Conservation (phyloP, 2,113 vertebrate species). For the Copsychus sechellarum region DNA sequence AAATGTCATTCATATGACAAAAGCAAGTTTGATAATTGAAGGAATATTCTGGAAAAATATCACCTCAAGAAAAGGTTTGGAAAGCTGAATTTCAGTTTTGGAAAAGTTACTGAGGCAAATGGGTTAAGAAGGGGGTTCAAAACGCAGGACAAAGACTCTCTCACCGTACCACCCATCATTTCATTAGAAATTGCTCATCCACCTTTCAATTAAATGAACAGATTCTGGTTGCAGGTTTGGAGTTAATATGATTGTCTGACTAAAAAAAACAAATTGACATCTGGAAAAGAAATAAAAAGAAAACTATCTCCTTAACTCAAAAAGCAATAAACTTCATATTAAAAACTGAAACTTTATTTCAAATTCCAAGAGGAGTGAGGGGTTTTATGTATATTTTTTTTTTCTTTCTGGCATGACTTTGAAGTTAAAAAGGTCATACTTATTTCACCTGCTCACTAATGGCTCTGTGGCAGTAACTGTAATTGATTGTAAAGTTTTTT, state of each 20-base stretch:
- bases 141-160: background rate
- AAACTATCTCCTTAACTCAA: background rate
- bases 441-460: slow-evolving; percentile 45
- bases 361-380: slow-evolving; percentile 2
- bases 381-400: background rate
- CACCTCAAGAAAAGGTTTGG: background rate
- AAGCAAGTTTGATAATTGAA: background rate
- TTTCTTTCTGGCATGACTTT: slow-evolving; percentile 30
- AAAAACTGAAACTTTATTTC: background rate
- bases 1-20: background rate
- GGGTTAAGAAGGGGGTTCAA: background rate
- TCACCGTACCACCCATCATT: rapidly evolving
- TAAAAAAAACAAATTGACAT: background rate
- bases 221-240: background rate
- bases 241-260: background rate
- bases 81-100: background rate
- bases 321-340: background rate
- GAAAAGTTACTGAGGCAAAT: background rate
- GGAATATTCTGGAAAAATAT: background rate
- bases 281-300: background rate
- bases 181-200: background rate
- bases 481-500: slow-evolving; percentile 50
- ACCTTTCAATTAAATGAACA: background rate
- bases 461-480: slow-evolving; percentile 14
- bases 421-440: slow-evolving; percentile 49